phyloP scores from a whole-genome alignment of 2,888 invertebrate species.

The Drosophila mettleri region DNA sequence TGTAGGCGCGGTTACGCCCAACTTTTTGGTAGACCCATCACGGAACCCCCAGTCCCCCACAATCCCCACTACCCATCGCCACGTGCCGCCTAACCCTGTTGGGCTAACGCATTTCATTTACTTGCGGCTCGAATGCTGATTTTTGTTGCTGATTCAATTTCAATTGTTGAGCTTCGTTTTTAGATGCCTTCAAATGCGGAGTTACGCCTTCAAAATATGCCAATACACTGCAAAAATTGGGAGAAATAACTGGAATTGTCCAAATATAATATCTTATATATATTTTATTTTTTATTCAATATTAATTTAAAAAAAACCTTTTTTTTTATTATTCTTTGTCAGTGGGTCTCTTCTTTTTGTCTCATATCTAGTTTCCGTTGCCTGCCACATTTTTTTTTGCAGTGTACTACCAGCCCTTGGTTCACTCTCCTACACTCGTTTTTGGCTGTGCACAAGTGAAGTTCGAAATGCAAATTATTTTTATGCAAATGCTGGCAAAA shows the following conservation, averaged over 20 bases:
- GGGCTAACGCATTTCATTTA: slow-evolving; percentile 51
- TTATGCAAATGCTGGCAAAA: slow-evolving; percentile 65
- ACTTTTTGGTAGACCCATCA: neutral
- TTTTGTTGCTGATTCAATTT: slow-evolving; percentile 73
- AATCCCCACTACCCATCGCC: neutral
- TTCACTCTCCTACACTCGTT: neutral
- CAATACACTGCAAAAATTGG: slow-evolving; percentile 1
- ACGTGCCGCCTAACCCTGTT: neutral
- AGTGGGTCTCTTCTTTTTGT: neutral
- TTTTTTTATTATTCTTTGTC: neutral
- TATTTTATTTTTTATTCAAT: neutral
- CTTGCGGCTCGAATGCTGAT: slow-evolving; percentile 69
- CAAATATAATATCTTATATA: too few species aligned
- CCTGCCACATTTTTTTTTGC: neutral
- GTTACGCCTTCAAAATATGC: slow-evolving; percentile 48
- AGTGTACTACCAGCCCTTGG: neutral
- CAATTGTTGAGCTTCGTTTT: slow-evolving; percentile 65
- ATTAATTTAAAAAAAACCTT: neutral
- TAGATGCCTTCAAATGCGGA: slow-evolving; percentile 25
- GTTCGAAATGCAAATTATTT: slow-evolving; percentile 72
- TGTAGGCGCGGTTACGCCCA: slow-evolving; percentile 36
- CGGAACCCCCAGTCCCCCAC: neutral
- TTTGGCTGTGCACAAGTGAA: slow-evolving; percentile 38
- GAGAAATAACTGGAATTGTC: too few species aligned
- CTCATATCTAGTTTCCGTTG: neutral